Conservation (phyloP, 2,888 invertebrate genomes). For the Pollenia labialis region DNA sequence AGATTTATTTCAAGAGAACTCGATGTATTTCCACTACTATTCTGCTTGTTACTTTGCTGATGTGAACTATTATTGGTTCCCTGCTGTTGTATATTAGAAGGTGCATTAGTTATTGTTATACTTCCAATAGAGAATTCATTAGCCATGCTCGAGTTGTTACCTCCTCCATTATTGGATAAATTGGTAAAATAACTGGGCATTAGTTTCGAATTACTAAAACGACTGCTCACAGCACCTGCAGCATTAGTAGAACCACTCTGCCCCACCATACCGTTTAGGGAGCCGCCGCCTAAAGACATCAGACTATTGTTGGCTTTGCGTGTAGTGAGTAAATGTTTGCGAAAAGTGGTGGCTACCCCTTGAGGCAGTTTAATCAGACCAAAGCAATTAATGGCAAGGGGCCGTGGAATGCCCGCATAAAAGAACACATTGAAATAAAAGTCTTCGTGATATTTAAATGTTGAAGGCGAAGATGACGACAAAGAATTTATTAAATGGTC, state of each 20-base stretch:
- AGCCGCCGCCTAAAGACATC: constrained; percentile 75
- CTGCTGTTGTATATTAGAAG: constrained; percentile 55
- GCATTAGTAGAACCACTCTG: constrained; percentile 66
- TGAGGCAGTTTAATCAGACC: constrained; percentile 80
- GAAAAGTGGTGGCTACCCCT: constrained; percentile 78
- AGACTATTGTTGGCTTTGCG: constrained; percentile 81
- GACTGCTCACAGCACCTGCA: constrained; percentile 38
- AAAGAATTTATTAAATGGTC: constrained; percentile 38
- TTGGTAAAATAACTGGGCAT: constrained; percentile 73
- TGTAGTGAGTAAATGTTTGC: constrained; percentile 80
- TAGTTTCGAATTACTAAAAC: constrained; percentile 67
- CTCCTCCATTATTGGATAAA: constrained; percentile 52
- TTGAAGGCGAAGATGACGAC: constrained; percentile 67
- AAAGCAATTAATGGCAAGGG: constrained; percentile 80
- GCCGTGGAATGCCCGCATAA: constrained; percentile 79
- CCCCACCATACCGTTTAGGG: constrained; percentile 79
- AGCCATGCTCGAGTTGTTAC: constrained; percentile 41
- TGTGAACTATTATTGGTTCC: constrained; percentile 42
- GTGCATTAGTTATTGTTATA: constrained; percentile 74
- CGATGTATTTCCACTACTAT: constrained; percentile 15
- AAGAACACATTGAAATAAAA: constrained; percentile 79
- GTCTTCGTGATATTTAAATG: constrained; percentile 78
- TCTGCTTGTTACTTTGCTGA: constrained; percentile 55
- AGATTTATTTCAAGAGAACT: constrained; percentile 70
- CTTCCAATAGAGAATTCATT: constrained; percentile 76